phyloP scores from a whole-genome alignment of 1,140 invertebrate genomes.

The Prorops nasuta region DNA sequence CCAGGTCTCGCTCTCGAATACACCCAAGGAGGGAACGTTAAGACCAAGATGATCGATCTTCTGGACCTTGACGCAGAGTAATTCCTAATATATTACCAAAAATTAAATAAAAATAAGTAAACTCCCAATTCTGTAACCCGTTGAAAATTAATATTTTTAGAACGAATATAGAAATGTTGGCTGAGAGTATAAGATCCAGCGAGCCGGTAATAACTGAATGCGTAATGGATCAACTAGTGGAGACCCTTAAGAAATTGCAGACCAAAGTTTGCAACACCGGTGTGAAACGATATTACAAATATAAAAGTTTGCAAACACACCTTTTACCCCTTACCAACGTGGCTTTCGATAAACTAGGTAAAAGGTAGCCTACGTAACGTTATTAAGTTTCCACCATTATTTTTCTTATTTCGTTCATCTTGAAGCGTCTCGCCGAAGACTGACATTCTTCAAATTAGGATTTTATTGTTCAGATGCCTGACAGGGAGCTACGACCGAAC shows the following conservation, averaged over 20 bases:
- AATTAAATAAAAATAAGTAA: not conserved
- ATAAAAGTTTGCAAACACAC: slow-evolving; percentile 71
- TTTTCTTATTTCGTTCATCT: too few relatives aligned
- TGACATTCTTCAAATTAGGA: too few relatives aligned
- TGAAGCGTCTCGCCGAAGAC: not conserved
- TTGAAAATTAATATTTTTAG: too few relatives aligned
- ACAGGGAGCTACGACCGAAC: slow-evolving; percentile 83
- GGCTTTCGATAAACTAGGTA: slow-evolving; percentile 61
- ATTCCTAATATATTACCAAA: slow-evolving; percentile 27
- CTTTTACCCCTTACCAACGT: slow-evolving; percentile 78
- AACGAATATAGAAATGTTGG: slow-evolving; percentile 59
- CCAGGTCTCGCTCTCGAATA: slow-evolving; percentile 63
- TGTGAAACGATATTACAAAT: slow-evolving; percentile 65
- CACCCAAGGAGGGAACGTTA: slow-evolving; percentile 57
- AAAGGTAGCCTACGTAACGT: slow-evolving; percentile 45
- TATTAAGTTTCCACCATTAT: too few relatives aligned
- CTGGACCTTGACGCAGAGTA: slow-evolving; percentile 61
- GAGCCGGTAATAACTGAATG: slow-evolving; percentile 60
- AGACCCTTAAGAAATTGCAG: slow-evolving; percentile 57
- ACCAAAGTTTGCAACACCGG: slow-evolving; percentile 55
- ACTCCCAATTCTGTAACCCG: not conserved
- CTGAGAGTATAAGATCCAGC: slow-evolving; percentile 50
- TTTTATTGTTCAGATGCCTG: slow-evolving; percentile 62
- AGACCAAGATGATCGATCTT: slow-evolving; percentile 65
- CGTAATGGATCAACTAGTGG: slow-evolving; percentile 59